phyloP scores from a whole-genome alignment of 2,888 invertebrate genomes.

The Idaea straminata region DNA sequence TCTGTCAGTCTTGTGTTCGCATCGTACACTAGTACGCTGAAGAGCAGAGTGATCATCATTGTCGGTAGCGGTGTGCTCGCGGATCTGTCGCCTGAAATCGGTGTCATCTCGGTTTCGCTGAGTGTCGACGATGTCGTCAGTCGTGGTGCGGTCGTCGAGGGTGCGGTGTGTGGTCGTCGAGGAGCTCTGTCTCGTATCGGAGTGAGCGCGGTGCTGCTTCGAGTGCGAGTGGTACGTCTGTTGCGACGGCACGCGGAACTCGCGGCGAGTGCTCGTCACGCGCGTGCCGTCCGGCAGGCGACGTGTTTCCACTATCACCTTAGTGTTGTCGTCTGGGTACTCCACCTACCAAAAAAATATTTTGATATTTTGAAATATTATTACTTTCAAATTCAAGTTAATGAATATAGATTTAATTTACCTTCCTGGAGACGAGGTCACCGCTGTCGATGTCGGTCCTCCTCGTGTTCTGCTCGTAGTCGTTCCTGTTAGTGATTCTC shows the following conservation, averaged over 20 bases:
- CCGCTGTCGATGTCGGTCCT: slow-evolving; percentile 47
- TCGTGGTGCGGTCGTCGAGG: slow-evolving; percentile 35
- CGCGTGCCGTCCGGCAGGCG: slow-evolving; percentile 83
- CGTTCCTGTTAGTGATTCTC: slow-evolving; percentile 42
- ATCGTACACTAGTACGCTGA: slow-evolving; percentile 22
- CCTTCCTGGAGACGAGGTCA: slow-evolving; percentile 76
- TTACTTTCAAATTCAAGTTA: not conserved
- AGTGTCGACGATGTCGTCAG: slow-evolving; percentile 55
- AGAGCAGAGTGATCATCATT: slow-evolving; percentile 25
- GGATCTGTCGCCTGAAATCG: slow-evolving; percentile 51
- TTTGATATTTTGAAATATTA: not conserved
- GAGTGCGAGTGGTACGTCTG: slow-evolving; percentile 45
- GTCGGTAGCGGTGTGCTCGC: slow-evolving; percentile 32
- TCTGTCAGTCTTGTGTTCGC: slow-evolving; percentile 24
- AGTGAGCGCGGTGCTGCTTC: slow-evolving; percentile 52
- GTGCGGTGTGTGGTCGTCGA: slow-evolving; percentile 46
- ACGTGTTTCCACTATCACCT: slow-evolving; percentile 84
- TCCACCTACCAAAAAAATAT: slow-evolving; percentile 49
- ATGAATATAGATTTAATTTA: not conserved
- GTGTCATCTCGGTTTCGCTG: slow-evolving; percentile 59
- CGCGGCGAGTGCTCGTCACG: slow-evolving; percentile 84
- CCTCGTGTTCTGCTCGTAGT: slow-evolving; percentile 26
- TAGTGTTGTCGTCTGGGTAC: slow-evolving; percentile 83
- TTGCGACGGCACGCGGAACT: slow-evolving; percentile 74
- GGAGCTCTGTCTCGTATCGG: slow-evolving; percentile 46